Evolutionary conservation across 2,113 vertebrate genomes (phyloP).

Genomic region (Formicarius rufipectus): DNA sequence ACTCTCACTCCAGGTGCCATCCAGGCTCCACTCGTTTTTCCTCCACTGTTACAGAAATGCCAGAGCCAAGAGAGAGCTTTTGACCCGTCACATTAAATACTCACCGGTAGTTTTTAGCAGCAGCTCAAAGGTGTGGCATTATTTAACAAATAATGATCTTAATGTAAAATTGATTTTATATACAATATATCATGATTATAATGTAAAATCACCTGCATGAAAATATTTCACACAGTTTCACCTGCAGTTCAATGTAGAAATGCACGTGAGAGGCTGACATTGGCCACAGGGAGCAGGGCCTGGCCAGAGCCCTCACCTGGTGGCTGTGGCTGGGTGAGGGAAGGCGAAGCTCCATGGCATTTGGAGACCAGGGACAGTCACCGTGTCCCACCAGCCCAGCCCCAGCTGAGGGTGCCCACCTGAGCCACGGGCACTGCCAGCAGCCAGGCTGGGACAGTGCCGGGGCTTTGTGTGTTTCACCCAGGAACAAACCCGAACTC

Average conservation of each 20-base stretch:
- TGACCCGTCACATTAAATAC: not conserved
- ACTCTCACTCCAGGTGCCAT: not conserved
- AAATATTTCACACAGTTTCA: not conserved
- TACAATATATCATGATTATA: too few relatives aligned
- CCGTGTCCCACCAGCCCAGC: not conserved
- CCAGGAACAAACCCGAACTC: not conserved
- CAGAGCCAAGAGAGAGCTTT: not conserved
- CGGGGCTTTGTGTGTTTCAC: rapidly evolving
- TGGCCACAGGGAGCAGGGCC: not conserved
- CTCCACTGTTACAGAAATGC: not conserved
- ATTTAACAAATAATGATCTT: not conserved
- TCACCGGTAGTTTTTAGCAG: not conserved
- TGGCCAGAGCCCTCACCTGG: not conserved
- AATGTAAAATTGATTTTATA: too few relatives aligned
- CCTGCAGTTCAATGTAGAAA: not conserved
- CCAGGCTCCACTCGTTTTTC: rapidly evolving
- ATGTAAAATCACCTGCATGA: too few relatives aligned
- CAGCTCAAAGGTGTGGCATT: not conserved
- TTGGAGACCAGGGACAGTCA: not conserved
- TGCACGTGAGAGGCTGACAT: not conserved
- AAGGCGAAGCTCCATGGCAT: not conserved
- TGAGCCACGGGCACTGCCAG: rapidly evolving
- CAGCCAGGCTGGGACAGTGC: not conserved
- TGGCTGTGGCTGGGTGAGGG: rapidly evolving
- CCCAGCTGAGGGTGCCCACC: not conserved